A percentile compares a stretch with the other conserved stretches of the same genome.
phyloP scores from a whole-genome alignment of 2,113 vertebrate genomes.

The Litocranius walleri region DNA sequence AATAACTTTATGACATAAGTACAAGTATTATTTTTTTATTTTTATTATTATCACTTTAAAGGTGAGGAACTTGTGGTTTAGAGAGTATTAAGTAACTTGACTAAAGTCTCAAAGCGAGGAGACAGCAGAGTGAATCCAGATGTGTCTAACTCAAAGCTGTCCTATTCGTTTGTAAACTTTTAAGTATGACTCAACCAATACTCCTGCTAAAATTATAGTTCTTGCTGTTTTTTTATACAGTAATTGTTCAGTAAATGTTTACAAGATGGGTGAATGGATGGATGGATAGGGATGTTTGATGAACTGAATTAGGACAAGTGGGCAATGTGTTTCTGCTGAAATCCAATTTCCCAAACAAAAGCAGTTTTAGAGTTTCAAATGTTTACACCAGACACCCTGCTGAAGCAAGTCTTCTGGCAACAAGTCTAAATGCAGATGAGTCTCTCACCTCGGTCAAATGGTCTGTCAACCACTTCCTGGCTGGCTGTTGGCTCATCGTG shows the following conservation, averaged over 20 bases:
- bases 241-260: background rate
- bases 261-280: background rate
- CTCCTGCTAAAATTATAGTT: background rate
- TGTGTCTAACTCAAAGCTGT: background rate
- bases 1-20: background rate
- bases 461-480: constrained; percentile 41
- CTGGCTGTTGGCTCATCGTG: constrained; percentile 12
- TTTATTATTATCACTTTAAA: background rate
- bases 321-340: background rate
- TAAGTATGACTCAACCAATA: background rate
- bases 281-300: background rate
- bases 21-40: background rate
- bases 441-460: constrained; percentile 17
- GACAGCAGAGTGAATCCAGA: background rate
- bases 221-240: background rate
- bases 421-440: background rate
- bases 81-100: background rate
- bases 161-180: background rate
- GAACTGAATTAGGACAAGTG: background rate
- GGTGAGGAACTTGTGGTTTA: background rate
- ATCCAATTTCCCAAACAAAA: background rate
- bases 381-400: background rate
- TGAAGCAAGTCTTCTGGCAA: background rate
- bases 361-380: background rate
- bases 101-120: background rate